phyloP scores from a whole-genome alignment of 2,797 vertebrate species.

The Falco biarmicus region DNA sequence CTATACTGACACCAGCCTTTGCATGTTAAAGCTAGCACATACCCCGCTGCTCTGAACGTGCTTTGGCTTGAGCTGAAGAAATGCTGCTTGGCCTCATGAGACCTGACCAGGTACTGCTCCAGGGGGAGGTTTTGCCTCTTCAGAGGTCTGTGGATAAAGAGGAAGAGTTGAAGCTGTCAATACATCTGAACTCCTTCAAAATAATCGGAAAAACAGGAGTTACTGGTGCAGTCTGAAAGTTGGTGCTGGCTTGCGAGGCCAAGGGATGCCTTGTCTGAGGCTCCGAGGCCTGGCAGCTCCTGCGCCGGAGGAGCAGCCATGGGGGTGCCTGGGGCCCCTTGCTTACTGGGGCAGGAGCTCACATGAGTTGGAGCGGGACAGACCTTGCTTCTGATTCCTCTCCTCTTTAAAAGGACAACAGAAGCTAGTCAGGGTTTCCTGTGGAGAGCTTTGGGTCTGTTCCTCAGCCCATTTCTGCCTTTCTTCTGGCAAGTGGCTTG shows the following conservation, averaged over 20 bases:
- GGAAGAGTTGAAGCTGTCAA: neutral
- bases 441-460: neutral
- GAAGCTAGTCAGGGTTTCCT: neutral
- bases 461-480: neutral
- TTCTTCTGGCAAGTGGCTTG: neutral
- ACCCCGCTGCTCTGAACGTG: rapidly evolving
- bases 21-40: neutral
- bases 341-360: neutral
- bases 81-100: neutral
- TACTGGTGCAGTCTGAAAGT: neutral
- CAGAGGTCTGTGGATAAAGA: neutral
- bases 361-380: neutral
- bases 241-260: neutral
- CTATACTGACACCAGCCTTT: neutral
- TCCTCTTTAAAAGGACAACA: neutral
- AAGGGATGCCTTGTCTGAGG: rapidly evolving
- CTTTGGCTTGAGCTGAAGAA: neutral
- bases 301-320: rapidly evolving
- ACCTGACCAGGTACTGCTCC: neutral
- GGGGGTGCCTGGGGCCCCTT: neutral
- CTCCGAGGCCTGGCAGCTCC: neutral
- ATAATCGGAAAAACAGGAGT: neutral
- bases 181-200: neutral
- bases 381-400: neutral
- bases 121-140: neutral